A percentile compares a stretch with the other conserved stretches of the same genome.
Evolutionary conservation across 2,888 invertebrate species (phyloP).

Genomic region (Danaus chrysippus): DNA sequence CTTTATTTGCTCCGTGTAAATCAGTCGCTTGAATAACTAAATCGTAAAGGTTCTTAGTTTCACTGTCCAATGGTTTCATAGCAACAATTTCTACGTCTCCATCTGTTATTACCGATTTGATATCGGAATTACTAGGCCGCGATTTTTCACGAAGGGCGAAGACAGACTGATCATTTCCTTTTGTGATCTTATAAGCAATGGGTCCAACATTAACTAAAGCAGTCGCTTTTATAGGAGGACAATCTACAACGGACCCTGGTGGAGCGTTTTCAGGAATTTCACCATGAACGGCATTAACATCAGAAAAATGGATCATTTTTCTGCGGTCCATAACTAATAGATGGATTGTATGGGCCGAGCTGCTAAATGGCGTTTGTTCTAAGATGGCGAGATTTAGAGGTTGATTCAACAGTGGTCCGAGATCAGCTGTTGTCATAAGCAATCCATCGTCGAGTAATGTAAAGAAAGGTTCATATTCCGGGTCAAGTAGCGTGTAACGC

Average conservation of each 20-base stretch:
- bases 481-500: constrained; percentile 82
- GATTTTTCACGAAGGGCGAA: constrained; percentile 85
- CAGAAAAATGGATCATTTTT: constrained; percentile 88
- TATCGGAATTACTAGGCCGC: constrained; percentile 63
- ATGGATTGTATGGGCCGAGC: constrained; percentile 88
- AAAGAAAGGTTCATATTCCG: constrained; percentile 90
- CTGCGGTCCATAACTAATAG: constrained; percentile 90
- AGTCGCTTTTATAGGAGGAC: constrained; percentile 86
- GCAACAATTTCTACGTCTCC: constrained; percentile 88
- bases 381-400: constrained; percentile 89
- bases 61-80: constrained; percentile 87
- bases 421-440: constrained; percentile 93
- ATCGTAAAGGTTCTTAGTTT: constrained; percentile 84
- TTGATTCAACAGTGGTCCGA: constrained; percentile 88
- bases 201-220: constrained; percentile 82
- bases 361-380: constrained; percentile 89
- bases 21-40: constrained; percentile 90
- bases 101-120: constrained; percentile 76
- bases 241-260: constrained; percentile 83
- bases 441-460: constrained; percentile 92
- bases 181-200: constrained; percentile 88
- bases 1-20: constrained; percentile 87
- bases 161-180: constrained; percentile 85
- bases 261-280: constrained; percentile 88
- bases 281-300: constrained; percentile 81